Evolutionary conservation across 2,888 invertebrate species (phyloP).

Genomic region (Oligia strigilis): DNA sequence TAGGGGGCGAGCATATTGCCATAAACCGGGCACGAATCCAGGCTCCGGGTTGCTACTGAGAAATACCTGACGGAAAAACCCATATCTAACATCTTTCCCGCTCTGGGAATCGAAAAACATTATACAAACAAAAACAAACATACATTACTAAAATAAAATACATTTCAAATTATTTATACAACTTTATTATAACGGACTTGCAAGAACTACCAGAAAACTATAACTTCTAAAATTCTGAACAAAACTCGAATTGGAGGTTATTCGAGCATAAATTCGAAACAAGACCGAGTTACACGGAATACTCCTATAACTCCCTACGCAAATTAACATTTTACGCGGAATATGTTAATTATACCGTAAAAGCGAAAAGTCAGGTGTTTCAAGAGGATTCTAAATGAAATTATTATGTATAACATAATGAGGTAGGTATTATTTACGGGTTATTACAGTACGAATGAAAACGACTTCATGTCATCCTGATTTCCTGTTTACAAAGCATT

Average conservation of each 20-base stretch:
- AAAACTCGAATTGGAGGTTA: neutral
- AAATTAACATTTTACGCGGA: slow-evolving; percentile 34
- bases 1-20: neutral
- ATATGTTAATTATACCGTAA: slow-evolving; percentile 42
- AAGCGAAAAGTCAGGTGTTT: slow-evolving; percentile 22
- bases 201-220: neutral
- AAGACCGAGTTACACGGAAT: slow-evolving; percentile 11
- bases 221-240: neutral
- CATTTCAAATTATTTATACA: no score
- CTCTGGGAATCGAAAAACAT: neutral
- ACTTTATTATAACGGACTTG: neutral
- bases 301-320: slow-evolving; percentile 15
- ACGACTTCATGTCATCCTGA: neutral
- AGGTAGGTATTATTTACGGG: neutral
- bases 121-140: no score
- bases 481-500: no score
- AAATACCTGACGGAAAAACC: neutral
- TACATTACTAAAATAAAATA: no score
- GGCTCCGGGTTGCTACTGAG: neutral
- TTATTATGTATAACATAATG: slow-evolving; percentile 7
- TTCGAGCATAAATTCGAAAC: neutral
- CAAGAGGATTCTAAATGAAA: neutral
- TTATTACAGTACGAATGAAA: neutral
- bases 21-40: no score
- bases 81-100: neutral